Evolutionary conservation across 2,113 vertebrate genomes (phyloP).

Genomic region (Scolopax mira): DNA sequence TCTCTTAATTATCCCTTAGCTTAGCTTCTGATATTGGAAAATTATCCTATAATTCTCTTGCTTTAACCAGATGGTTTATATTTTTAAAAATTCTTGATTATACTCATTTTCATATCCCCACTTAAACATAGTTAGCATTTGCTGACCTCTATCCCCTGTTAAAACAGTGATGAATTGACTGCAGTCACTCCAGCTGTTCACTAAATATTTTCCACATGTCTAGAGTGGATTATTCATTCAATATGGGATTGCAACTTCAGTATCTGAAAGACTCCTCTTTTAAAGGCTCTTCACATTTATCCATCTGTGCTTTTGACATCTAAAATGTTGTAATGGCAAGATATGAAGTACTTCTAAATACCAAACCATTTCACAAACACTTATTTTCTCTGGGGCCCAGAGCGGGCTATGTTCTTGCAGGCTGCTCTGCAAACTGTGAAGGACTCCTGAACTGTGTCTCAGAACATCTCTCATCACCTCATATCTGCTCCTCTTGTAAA

Average conservation of each 20-base stretch:
- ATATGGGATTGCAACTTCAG: background rate
- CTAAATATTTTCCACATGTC: constrained; percentile 45
- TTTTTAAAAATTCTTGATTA: constrained; percentile 59
- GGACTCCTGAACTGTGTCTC: background rate
- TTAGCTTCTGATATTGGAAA: constrained; percentile 57
- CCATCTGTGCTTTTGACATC: background rate
- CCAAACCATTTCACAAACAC: background rate
- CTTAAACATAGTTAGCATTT: constrained; percentile 59
- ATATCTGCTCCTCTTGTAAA: background rate
- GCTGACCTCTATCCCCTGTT: constrained; percentile 44
- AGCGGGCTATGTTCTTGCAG: background rate
- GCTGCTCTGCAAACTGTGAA: background rate
- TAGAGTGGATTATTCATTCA: constrained; percentile 45
- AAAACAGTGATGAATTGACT: constrained; percentile 39
- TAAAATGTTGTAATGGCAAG: background rate
- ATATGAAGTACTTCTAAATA: constrained; percentile 9
- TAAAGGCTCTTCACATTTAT: constrained; percentile 6
- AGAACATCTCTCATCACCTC: background rate
- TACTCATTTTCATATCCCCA: constrained; percentile 52
- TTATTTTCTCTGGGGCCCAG: background rate
- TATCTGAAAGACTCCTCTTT: constrained; percentile 1
- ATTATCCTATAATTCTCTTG: constrained; percentile 48
- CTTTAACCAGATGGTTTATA: constrained; percentile 60
- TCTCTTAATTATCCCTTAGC: constrained; percentile 55
- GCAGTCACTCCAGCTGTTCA: constrained; percentile 61